Evolutionary conservation across 2,113 vertebrate species (phyloP), one percentile per base, ranked within the genome.

Genomic region (Megatriorchis doriae): DNA sequence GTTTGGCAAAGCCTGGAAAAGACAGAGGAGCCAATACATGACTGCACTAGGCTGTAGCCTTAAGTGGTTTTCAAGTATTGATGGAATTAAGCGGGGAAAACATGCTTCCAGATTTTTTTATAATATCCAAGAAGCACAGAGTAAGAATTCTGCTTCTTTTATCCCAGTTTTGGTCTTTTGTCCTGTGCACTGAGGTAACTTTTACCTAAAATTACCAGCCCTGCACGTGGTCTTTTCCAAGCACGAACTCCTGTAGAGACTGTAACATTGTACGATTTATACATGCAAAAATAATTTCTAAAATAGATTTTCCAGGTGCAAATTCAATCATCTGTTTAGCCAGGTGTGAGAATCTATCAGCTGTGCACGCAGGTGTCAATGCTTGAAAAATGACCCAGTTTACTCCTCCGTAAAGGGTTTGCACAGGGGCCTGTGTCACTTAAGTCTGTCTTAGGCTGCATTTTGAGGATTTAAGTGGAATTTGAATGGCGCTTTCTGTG

Each of bases 261-360:
- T 42, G 25, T 45, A 95, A 77, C 23, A 26, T 26, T 3, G 4
- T n/a, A 4, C 4, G 2, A 40, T 43, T 87, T 81, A 38, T 38
- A 61, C 11, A 18, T 43, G 29, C 18, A 91, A 86, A 95, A 94
- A 63, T 53, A 0, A 43, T 73, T 91, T 80, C 48, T 79, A 15
- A 73, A 95, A 85, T 59, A 59, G 45, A 29, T 94, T 97, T 94
- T 86, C 91, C 89, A 94, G 87, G 43, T 95, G 84, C 43, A 77
- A 81, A 85, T 77, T 78, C 55, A 34, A 62, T 97, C 93, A 82
- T 96, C 87, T 91, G 67, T 90, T 96, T 66, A 58, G 66, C 74
- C 97, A 96, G 96, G 78, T 96, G 95, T 93, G 75, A 90, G 84
- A 80, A 95, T 88, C 91, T 73, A 82, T 97, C 94, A 95, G 93